Evolutionary conservation across 2,888 invertebrate species (phyloP), one percentile per base, ranked within the genome.

Genomic region (Drosophila lacicola): DNA sequence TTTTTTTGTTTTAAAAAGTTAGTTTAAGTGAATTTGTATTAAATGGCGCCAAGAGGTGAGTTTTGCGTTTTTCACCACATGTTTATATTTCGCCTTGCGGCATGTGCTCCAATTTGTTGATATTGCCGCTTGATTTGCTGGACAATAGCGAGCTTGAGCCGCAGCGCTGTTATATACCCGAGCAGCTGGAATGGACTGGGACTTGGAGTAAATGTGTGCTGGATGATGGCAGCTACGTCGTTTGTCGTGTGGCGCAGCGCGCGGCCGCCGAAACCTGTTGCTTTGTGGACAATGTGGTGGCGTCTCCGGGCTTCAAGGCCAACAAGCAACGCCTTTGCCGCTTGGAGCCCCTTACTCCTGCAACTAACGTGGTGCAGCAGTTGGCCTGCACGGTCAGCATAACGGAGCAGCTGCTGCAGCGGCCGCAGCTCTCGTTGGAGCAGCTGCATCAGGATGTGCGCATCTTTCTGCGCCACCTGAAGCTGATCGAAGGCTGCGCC

Each of bases 271-370:
- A 69, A 21, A 64, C 75, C n/a, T 85, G 82, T 70, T 83, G 90
- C 70, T 90, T 83, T 42, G 21, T 91, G 44, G 90, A 90, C 58
- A 53, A 63, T 17, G 45, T 71, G 11, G 90, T 91, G 34, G 70
- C 90, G 1, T 75, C 74, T 6, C 47, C 4, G 0, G 17, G 36
- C 2, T 74, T 83, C 3, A 5, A 33, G 1, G 44, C 29, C 1
- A 25, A 13, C 21, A 67, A 66, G 33, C 61, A 86, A 37, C 51
- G 54, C 0, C 13, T 88, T 3, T 21, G n/a, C 9, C 25, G 29
- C 6, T 8, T 86, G 3, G 75, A 71, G 13, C 44, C 63, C 0
- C 14, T 86, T 4, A 33, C 10, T 0, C 0, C 54, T 5, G 14
- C 21, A 0, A 2, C n/a, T 0, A 3, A 14, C 0, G 49, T 69